Evolutionary conservation across 2,113 vertebrate genomes (phyloP).

Genomic region (Sinocyclocheilus anophthalmus): DNA sequence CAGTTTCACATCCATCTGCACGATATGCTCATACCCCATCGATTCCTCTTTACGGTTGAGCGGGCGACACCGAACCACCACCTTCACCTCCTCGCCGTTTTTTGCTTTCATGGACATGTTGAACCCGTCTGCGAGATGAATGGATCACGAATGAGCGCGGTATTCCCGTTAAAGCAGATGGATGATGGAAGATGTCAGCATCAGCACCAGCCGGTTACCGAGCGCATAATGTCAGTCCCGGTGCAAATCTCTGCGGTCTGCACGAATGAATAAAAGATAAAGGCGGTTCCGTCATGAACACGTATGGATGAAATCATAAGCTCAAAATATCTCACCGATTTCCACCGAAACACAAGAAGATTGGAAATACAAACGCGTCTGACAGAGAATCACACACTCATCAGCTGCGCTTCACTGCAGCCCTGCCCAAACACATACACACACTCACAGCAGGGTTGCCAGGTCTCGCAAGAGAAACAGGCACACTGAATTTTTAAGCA

Average conservation of each 20-base stretch:
- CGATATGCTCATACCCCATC: constrained; percentile 77
- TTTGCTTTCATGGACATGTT: constrained; percentile 81
- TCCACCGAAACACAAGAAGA: neutral
- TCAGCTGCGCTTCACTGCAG: constrained; percentile 35
- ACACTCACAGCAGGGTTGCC: neutral
- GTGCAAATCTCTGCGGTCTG: constrained; percentile 28
- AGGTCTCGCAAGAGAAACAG: constrained; percentile 12
- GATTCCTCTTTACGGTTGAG: constrained; percentile 87
- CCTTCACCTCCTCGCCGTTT: constrained; percentile 89
- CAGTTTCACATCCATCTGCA: constrained; percentile 88
- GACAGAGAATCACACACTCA: constrained; percentile 17
- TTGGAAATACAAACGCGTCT: neutral
- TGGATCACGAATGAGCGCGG: constrained; percentile 7
- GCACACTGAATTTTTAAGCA: neutral
- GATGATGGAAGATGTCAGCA: constrained; percentile 39
- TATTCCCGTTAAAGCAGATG: constrained; percentile 27
- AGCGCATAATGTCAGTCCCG: constrained; percentile 49
- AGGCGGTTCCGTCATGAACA: constrained; percentile 17
- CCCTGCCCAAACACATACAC: constrained; percentile 46
- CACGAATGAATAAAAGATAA: constrained; percentile 46
- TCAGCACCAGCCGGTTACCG: constrained; percentile 41
- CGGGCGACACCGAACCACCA: constrained; percentile 94
- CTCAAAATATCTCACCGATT: constrained; percentile 11
- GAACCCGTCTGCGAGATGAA: constrained; percentile 57
- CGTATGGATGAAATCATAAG: constrained; percentile 15